These are phyloP conservation scores for Dermatemys mawii DNA, from an alignment of 2,113 vertebrate genomes.

Conservation along the genomic window DNA sequence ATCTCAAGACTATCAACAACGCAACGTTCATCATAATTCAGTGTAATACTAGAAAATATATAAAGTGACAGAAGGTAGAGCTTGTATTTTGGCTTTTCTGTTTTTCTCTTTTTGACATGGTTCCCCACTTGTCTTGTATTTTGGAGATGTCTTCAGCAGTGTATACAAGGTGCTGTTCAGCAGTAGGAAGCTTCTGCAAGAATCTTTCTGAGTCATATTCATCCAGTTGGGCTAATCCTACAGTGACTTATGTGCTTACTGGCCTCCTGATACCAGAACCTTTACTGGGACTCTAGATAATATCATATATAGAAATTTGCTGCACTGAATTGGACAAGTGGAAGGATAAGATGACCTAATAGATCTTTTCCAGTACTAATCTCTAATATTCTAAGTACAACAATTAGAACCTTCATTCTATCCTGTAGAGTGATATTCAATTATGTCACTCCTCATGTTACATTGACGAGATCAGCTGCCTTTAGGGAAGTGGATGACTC, in stretches of 20 bases:
- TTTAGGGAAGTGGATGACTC: slow-evolving; percentile 20
- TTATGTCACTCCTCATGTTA: not conserved
- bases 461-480: not conserved
- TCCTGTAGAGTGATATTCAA: slow-evolving; percentile 37
- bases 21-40: not conserved
- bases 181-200: not conserved
- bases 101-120: not conserved
- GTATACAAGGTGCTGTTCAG: not conserved
- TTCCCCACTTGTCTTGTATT: not conserved
- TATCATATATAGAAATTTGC: not conserved
- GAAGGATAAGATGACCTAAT: not conserved
- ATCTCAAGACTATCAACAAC: not conserved
- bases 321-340: not conserved
- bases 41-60: not conserved
- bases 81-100: not conserved
- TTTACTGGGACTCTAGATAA: not conserved
- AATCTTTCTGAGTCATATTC: not conserved
- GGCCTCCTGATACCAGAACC: not conserved
- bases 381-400: slow-evolving; percentile 17
- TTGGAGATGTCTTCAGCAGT: not conserved
- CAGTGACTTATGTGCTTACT: not conserved
- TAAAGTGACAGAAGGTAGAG: not conserved
- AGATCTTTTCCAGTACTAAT: not conserved
- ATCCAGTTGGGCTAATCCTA: not conserved
- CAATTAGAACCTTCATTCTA: slow-evolving; percentile 18